Percentiles rank a stretch among this genome's conserved stretches.
These are phyloP conservation scores for Nebria brevicollis DNA, from an alignment of 2,888 invertebrate species.

Conservation along the genomic window DNA sequence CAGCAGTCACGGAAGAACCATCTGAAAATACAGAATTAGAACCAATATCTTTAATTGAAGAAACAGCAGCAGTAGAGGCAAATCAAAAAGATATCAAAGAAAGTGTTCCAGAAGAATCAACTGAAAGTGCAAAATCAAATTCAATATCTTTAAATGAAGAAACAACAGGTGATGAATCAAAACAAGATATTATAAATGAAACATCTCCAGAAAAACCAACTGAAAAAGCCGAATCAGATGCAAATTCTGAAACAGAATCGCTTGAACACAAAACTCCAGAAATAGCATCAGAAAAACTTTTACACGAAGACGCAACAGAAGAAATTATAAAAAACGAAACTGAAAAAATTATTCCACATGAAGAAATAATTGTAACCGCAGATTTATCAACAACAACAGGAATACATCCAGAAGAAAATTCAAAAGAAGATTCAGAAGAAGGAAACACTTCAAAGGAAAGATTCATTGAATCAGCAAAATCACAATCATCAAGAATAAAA, in stretches of 20 bases:
- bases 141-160: not conserved
- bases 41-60: not conserved
- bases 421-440: constrained; percentile 19
- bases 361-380: not conserved
- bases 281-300: constrained; percentile 24
- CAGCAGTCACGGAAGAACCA: not conserved
- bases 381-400: not conserved
- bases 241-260: constrained; percentile 30
- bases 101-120: not conserved
- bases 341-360: constrained; percentile 19
- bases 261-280: constrained; percentile 12
- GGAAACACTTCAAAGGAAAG: not conserved
- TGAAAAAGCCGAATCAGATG: constrained; percentile 2
- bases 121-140: not conserved
- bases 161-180: constrained; percentile 7
- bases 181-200: constrained; percentile 33
- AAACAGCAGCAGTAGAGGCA: not conserved
- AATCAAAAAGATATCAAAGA: constrained; percentile 34
- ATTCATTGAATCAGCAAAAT: constrained; percentile 31
- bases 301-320: constrained; percentile 20
- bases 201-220: constrained; percentile 8
- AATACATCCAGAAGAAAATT: not conserved
- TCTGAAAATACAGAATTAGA: not conserved
- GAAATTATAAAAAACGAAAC: constrained; percentile 12
- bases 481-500: constrained; percentile 15